A percentile compares a stretch with the other conserved stretches of the same genome.
phyloP scores from a whole-genome alignment of 2,113 vertebrate genomes.

The Hippocampus zosterae region DNA sequence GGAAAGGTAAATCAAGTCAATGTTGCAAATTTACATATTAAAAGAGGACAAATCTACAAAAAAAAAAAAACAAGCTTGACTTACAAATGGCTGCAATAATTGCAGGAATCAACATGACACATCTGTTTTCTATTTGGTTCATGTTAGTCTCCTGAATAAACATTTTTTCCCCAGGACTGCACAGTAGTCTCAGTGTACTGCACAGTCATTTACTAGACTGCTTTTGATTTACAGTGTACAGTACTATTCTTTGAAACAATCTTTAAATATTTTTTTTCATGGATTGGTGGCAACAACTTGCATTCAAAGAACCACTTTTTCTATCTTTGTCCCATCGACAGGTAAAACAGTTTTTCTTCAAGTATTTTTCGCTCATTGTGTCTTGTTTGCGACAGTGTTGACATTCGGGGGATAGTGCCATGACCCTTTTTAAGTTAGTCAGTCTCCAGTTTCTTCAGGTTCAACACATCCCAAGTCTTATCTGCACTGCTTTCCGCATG shows the following conservation, averaged over 20 bases:
- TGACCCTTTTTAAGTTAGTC: background rate
- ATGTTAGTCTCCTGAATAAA: slow-evolving; percentile 39
- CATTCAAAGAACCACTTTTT: slow-evolving; percentile 9
- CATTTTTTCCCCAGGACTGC: slow-evolving; percentile 14
- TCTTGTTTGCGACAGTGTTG: background rate
- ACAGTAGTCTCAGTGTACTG: slow-evolving; percentile 51
- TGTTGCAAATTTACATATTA: slow-evolving; percentile 2
- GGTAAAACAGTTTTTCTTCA: slow-evolving; percentile 5
- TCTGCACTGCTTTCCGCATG: background rate
- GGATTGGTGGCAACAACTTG: slow-evolving; percentile 12
- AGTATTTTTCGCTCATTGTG: too few relatives aligned
- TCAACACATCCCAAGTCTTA: background rate
- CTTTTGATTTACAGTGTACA: slow-evolving; percentile 27
- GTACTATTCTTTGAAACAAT: slow-evolving; percentile 21
- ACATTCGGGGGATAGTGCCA: background rate
- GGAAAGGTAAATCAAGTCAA: slow-evolving; percentile 11
- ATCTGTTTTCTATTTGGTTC: slow-evolving; percentile 14
- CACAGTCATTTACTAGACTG: slow-evolving; percentile 2
- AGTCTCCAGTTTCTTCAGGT: background rate
- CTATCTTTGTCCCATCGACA: slow-evolving; percentile 9
- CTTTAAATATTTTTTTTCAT: slow-evolving; percentile 9
- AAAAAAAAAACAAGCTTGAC: background rate
- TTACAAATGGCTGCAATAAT: slow-evolving; percentile 18
- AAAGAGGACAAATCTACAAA: background rate
- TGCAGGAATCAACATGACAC: slow-evolving; percentile 20